Evolutionary conservation across 2,113 vertebrate species (phyloP), one percentile per base, ranked within the genome.

Genomic region (Hyperopisus bebe): DNA sequence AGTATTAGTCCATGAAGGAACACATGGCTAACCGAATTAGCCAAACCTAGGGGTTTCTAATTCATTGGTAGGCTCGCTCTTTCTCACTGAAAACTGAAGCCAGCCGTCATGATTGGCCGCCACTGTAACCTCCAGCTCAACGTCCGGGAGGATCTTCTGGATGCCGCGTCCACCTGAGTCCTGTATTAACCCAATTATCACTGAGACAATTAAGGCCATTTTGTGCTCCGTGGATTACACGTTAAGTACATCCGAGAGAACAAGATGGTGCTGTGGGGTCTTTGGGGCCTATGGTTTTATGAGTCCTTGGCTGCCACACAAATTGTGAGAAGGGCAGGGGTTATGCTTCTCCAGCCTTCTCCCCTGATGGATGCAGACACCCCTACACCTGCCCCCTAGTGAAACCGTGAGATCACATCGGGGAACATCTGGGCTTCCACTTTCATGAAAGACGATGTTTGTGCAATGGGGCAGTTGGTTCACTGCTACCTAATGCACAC

Each of bases 21-120:
- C 70, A 89, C 70, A 89, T 89, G 88, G 74, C 88, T 89, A 55
- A 82, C 48, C 53, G 31, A 89, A 89, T 89, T 83, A 89, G 48
- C 42, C 39, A 55, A 55, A 89, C 50, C 88, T 35, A 53, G 48
- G 48, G 77, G 50, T 77, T 84, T 83, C 48, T n/a, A 55, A 42
- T 50, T 83, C 74, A 53, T 39, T 39, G 19, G 50, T 7, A 55
- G 21, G 48, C 27, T 31, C 8, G 21, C 15, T n/a, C 31, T 80
- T 83, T 46, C 31, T 53, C 48, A 35, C 74, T 89, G 74, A 47
- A 83, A 53, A 44, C 88, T 39, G 74, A 55, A 83, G 48, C 35
- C 10, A 2, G 53, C 31, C 2, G 31, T 42, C 48, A 58, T 44
- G 87, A 62, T 46, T 82, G 74, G 35, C 77, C 13, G 55, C 44